These are phyloP conservation scores for Sisor rabdophorus DNA, from an alignment of 2,113 vertebrate species.

Conservation along the genomic window DNA sequence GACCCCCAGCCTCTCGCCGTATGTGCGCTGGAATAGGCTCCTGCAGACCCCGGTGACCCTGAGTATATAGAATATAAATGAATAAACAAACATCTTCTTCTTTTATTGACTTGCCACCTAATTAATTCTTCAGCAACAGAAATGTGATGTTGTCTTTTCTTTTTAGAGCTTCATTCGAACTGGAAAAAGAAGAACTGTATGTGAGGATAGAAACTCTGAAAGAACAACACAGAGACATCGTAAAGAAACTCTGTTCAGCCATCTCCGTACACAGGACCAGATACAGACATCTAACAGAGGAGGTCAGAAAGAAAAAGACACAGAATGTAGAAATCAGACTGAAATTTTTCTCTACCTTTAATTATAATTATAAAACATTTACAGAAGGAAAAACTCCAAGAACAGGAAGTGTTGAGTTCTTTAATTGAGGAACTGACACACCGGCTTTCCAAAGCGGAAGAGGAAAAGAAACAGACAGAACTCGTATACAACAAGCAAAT, in stretches of 20 bases:
- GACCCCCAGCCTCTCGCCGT: too few species aligned
- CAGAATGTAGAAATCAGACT: not conserved
- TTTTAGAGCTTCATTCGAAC: constrained; percentile 35
- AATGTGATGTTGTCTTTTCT: not conserved
- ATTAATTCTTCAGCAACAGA: not conserved
- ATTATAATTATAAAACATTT: constrained; percentile 3
- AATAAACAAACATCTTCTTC: too few species aligned
- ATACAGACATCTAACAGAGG: constrained; percentile 49
- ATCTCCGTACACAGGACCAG: constrained; percentile 33
- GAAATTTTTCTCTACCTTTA: not conserved
- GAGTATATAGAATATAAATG: too few species aligned
- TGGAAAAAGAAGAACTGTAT: constrained; percentile 42
- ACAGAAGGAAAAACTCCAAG: constrained; percentile 42
- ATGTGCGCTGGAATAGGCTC: too few species aligned
- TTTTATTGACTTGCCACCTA: too few species aligned
- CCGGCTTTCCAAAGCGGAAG: constrained; percentile 12
- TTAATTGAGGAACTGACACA: constrained; percentile 40
- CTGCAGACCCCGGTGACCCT: too few species aligned
- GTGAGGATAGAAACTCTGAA: constrained; percentile 40
- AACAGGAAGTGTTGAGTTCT: constrained; percentile 30
- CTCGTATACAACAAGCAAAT: constrained; percentile 12
- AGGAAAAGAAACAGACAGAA: constrained; percentile 39
- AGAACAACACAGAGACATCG: constrained; percentile 47
- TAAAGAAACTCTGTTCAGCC: constrained; percentile 40
- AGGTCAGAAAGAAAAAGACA: constrained; percentile 37